These are phyloP conservation scores for Coleophora deauratella DNA, from an alignment of 2,888 invertebrate species.

Conservation along the genomic window DNA sequence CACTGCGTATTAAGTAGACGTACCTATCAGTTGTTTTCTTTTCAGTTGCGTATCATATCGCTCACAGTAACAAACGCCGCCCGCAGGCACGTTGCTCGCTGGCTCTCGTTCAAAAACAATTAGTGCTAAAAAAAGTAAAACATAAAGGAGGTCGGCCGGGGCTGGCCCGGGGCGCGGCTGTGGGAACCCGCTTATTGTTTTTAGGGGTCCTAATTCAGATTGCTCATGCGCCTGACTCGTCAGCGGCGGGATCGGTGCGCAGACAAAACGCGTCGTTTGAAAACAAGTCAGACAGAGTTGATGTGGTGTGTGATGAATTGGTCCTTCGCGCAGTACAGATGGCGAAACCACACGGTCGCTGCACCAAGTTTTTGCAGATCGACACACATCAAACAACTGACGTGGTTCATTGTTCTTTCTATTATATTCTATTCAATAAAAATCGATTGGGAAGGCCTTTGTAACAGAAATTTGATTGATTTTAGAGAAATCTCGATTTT, in stretches of 20 bases:
- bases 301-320: conserved; percentile 9
- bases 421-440: too few relatives aligned
- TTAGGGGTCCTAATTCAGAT: conserved; percentile 35
- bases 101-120: conserved; percentile 52
- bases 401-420: neutral
- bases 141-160: conserved; percentile 18
- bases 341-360: conserved; percentile 10
- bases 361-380: conserved; percentile 13
- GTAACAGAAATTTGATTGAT: too few relatives aligned
- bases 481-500: too few relatives aligned
- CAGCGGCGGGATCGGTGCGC: conserved; percentile 5
- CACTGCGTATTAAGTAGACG: conserved; percentile 10
- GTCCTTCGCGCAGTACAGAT: conserved; percentile 17
- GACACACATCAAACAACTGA: neutral
- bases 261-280: conserved; percentile 24
- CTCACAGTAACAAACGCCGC: conserved; percentile 28
- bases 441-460: too few relatives aligned
- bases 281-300: conserved; percentile 26
- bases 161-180: conserved; percentile 49
- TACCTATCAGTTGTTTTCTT: conserved; percentile 28
- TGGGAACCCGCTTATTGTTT: conserved; percentile 57
- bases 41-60: conserved; percentile 35
- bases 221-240: conserved; percentile 32
- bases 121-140: conserved; percentile 45
- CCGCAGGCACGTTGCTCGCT: conserved; percentile 35